A percentile compares a stretch with the other conserved stretches of the same genome.
Conservation (phyloP, 1,140 invertebrate species). For the Bombyx mandarina region DNA sequence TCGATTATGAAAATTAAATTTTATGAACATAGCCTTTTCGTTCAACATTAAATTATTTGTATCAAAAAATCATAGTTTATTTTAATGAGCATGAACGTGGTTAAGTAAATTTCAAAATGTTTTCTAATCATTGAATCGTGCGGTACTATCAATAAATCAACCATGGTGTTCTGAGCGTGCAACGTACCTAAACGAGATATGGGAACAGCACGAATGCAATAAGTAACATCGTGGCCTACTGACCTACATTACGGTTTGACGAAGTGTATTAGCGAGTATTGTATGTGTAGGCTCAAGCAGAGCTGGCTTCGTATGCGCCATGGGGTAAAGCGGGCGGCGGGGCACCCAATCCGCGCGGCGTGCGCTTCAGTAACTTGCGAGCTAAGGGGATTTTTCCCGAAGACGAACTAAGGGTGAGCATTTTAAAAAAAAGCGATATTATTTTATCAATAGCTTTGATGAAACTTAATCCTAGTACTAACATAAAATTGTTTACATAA, state of each 20-base stretch:
- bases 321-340: conserved; percentile 59
- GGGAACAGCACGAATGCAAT: not conserved
- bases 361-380: conserved; percentile 43
- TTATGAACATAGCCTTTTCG: too few relatives aligned
- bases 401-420: conserved; percentile 48
- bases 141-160: too few relatives aligned
- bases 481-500: too few relatives aligned
- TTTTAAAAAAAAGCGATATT: not conserved
- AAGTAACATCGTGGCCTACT: not conserved
- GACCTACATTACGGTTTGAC: not conserved
- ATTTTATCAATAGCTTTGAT: too few relatives aligned
- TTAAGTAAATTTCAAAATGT: too few relatives aligned
- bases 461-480: too few relatives aligned
- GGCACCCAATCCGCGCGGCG: conserved; percentile 44
- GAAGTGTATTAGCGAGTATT: not conserved
- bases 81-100: too few relatives aligned
- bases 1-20: too few relatives aligned
- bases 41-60: too few relatives aligned
- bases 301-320: conserved; percentile 55
- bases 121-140: too few relatives aligned
- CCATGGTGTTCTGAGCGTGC: too few relatives aligned
- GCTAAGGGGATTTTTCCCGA: conserved; percentile 50
- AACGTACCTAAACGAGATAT: not conserved
- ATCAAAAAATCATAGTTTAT: too few relatives aligned
- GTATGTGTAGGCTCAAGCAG: conserved; percentile 30